A percentile compares a stretch with the other conserved stretches of the same genome.
Evolutionary conservation across 2,888 invertebrate genomes (phyloP).

Genomic region (Pediacus dermestoides): DNA sequence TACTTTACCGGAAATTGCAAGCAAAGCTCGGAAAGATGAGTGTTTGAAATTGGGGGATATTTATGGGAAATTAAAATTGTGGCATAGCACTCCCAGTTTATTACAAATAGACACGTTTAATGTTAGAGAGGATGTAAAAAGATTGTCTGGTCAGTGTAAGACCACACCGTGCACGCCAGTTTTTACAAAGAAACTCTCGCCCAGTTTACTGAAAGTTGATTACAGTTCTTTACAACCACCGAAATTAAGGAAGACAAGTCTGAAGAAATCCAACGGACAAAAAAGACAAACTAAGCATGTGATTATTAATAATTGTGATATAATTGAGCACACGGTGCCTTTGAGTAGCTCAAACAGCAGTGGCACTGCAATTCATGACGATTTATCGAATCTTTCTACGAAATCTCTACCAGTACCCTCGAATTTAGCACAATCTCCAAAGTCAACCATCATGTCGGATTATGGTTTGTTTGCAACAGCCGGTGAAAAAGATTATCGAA

Average conservation of each 20-base stretch:
- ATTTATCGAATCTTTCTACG: slow-evolving; percentile 30
- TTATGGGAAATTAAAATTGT: slow-evolving; percentile 45
- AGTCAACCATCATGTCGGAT: slow-evolving; percentile 44
- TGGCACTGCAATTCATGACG: slow-evolving; percentile 30
- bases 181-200: slow-evolving; percentile 35
- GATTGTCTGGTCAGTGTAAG: slow-evolving; percentile 36
- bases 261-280: slow-evolving; percentile 23
- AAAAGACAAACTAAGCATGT: slow-evolving; percentile 34
- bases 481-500: slow-evolving; percentile 51
- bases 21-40: slow-evolving; percentile 11
- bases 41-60: slow-evolving; percentile 19
- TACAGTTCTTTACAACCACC: slow-evolving; percentile 32
- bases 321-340: slow-evolving; percentile 44
- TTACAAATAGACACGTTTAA: slow-evolving; percentile 34
- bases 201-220: slow-evolving; percentile 42
- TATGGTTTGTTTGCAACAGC: slow-evolving; percentile 42
- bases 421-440: slow-evolving; percentile 34
- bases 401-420: slow-evolving; percentile 22
- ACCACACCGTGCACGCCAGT: slow-evolving; percentile 46
- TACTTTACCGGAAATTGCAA: slow-evolving; percentile 18
- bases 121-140: slow-evolving; percentile 21
- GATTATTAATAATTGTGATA: slow-evolving; percentile 43
- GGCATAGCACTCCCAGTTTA: slow-evolving; percentile 49
- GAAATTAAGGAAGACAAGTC: slow-evolving; percentile 15
- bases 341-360: slow-evolving; percentile 36